These are phyloP conservation scores for Metalampra italica DNA, from an alignment of 2,888 invertebrate genomes.

Conservation along the genomic window DNA sequence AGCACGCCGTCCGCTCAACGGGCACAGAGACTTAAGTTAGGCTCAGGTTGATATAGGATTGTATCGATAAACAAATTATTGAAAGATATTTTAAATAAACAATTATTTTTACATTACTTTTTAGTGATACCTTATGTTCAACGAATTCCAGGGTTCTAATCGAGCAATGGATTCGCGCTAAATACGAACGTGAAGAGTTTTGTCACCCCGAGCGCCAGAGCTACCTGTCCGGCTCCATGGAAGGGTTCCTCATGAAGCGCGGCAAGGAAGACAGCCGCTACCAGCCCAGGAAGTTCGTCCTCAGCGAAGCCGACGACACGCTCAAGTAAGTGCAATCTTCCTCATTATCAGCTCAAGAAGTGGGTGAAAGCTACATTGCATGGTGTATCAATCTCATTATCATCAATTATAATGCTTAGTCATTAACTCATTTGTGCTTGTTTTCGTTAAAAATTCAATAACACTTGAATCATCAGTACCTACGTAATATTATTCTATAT, in stretches of 20 bases:
- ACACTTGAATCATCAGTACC: neutral
- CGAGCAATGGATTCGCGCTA: conserved; percentile 95
- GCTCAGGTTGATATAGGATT: too few relatives aligned
- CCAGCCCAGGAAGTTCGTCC: conserved; percentile 89
- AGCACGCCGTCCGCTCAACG: too few relatives aligned
- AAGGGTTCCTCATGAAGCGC: conserved; percentile 92
- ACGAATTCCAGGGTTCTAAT: conserved; percentile 87
- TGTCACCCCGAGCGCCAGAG: conserved; percentile 87
- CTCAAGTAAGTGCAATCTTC: conserved; percentile 75
- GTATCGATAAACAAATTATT: too few relatives aligned
- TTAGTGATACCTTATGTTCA: too few relatives aligned
- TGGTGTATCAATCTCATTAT: conserved; percentile 3
- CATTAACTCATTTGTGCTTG: conserved; percentile 5
- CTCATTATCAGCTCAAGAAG: neutral
- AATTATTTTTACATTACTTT: too few relatives aligned
- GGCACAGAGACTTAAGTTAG: too few relatives aligned
- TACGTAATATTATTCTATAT: neutral
- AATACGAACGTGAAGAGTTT: conserved; percentile 94
- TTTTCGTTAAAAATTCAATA: conserved; percentile 2
- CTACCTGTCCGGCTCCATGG: conserved; percentile 89
- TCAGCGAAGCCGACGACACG: conserved; percentile 88
- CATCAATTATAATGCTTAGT: conserved; percentile 7
- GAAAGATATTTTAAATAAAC: too few relatives aligned
- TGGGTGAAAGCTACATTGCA: neutral
- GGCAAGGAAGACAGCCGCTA: conserved; percentile 93